Conservation (phyloP, 2,888 invertebrate species). For the Lapara coniferarum region DNA sequence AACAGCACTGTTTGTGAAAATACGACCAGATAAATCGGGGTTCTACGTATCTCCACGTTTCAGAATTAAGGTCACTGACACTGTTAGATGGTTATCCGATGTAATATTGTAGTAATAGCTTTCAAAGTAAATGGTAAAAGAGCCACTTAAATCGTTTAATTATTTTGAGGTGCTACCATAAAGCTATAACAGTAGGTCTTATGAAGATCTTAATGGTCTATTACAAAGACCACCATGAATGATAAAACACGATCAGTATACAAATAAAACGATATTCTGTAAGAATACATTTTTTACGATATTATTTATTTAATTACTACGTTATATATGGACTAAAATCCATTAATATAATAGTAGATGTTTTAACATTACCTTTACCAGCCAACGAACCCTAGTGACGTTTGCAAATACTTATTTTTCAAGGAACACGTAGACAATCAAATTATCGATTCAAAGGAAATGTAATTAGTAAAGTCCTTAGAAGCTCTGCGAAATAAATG, state of each 20-base stretch:
- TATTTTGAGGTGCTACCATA: neutral
- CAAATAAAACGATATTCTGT: too few species aligned
- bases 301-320: too few species aligned
- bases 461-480: neutral
- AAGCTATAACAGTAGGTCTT: neutral
- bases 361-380: neutral
- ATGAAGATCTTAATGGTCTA: too few species aligned
- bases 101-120: conserved; percentile 12
- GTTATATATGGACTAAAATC: too few species aligned
- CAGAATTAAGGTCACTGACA: neutral
- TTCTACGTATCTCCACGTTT: neutral
- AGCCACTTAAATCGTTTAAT: neutral
- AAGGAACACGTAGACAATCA: neutral
- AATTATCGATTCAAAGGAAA: conserved; percentile 7
- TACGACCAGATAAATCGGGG: neutral
- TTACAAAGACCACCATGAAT: too few species aligned
- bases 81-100: neutral
- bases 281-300: too few species aligned
- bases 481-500: conserved; percentile 32
- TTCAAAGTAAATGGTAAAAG: neutral
- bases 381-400: neutral
- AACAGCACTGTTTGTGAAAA: neutral
- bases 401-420: neutral
- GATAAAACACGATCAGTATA: too few species aligned
- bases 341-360: too few species aligned